Percentiles rank a stretch among this genome's conserved stretches.
phyloP scores from a whole-genome alignment of 2,888 invertebrate species.

The Blastobasis adustella region DNA sequence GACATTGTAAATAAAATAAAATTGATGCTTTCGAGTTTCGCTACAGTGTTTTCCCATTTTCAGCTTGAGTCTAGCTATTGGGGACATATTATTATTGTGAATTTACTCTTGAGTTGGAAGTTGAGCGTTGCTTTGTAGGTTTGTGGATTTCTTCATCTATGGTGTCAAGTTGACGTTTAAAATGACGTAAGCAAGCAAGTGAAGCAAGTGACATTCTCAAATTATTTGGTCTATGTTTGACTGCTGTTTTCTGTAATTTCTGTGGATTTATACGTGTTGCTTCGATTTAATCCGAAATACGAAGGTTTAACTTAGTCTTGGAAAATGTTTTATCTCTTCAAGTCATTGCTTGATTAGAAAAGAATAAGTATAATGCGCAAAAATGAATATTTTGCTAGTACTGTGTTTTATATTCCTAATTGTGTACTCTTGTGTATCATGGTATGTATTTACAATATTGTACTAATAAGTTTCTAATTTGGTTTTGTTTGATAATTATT shows the following conservation, averaged over 20 bases:
- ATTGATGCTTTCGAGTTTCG: too few species aligned
- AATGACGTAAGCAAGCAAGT: too few species aligned
- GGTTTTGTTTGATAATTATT: slow-evolving; percentile 35
- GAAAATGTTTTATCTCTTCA: not conserved
- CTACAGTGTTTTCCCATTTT: too few species aligned
- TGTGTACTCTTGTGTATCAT: slow-evolving; percentile 77
- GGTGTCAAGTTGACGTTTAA: too few species aligned
- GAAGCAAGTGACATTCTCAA: not conserved
- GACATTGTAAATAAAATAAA: too few species aligned
- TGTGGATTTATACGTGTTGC: not conserved
- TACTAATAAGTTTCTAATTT: slow-evolving; percentile 21
- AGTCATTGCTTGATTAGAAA: slow-evolving; percentile 10
- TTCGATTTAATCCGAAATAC: not conserved
- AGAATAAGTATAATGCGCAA: slow-evolving; percentile 30
- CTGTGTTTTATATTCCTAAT: slow-evolving; percentile 48
- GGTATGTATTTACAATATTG: slow-evolving; percentile 51
- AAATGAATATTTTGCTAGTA: slow-evolving; percentile 55
- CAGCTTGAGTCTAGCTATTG: too few species aligned
- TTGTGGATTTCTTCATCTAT: too few species aligned
- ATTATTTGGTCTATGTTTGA: not conserved
- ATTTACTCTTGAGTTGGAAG: too few species aligned
- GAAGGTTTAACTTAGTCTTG: not conserved
- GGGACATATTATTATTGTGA: too few species aligned
- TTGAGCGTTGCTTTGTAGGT: too few species aligned
- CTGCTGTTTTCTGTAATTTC: not conserved